These are phyloP conservation scores for Diorhabda carinulata DNA, from an alignment of 1,140 invertebrate genomes.

Conservation along the genomic window DNA sequence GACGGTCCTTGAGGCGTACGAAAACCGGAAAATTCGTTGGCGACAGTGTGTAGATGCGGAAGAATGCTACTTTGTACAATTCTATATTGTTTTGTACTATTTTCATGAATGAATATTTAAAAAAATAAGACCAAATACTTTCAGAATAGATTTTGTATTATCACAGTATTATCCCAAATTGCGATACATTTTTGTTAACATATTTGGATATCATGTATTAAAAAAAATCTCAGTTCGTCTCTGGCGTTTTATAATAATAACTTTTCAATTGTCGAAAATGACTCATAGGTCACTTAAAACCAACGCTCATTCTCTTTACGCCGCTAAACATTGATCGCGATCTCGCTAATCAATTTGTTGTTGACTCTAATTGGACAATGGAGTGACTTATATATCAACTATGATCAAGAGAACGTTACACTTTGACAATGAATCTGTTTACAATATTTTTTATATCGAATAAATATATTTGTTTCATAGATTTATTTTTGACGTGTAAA, in stretches of 20 bases:
- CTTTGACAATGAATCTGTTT: slow-evolving; percentile 13
- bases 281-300: background rate
- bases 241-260: background rate
- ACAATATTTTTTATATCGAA: background rate
- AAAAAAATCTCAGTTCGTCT: background rate
- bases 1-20: too few relatives aligned
- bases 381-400: slow-evolving; percentile 3
- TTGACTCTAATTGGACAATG: background rate
- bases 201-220: background rate
- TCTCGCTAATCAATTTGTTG: slow-evolving; percentile 9
- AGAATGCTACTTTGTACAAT: too few relatives aligned
- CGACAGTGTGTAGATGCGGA: too few relatives aligned
- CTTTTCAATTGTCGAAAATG: slow-evolving; percentile 5
- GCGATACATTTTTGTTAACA: background rate
- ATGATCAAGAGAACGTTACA: slow-evolving; percentile 4
- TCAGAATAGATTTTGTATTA: too few relatives aligned
- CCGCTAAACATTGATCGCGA: background rate
- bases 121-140: too few relatives aligned
- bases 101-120: too few relatives aligned
- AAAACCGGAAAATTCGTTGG: too few relatives aligned
- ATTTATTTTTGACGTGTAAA: too few relatives aligned
- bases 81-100: too few relatives aligned
- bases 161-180: too few relatives aligned
- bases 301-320: background rate
- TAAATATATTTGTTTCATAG: background rate